Evolutionary conservation across 2,888 invertebrate species (phyloP), one percentile per base, ranked within the genome.

Genomic region (Maniola hyperantus): DNA sequence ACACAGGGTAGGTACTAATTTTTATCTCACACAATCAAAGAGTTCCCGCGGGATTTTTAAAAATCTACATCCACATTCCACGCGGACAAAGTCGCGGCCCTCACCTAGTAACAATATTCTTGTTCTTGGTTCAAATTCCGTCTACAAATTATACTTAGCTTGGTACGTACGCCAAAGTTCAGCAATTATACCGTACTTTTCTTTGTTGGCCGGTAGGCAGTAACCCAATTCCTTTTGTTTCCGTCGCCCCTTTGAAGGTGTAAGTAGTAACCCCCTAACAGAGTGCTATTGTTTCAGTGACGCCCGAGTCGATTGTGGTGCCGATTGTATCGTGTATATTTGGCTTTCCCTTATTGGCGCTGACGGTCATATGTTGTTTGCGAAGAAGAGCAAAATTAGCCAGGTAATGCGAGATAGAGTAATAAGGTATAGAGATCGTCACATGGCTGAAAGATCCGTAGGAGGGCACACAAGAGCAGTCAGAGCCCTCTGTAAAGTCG

Each of bases 321-420:
- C 97, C 97, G 53, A 97, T 97, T 75, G 96, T 97, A 61, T 97
- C 97, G 65, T 97, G 97, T 86, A 97, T 97, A 82, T 94, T 97
- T 80, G 97, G 97, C 67, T 97, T 98, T 81, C 97, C 97, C 48
- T 91, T 97, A 73, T 87, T 98, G 82, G 97, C 97, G 4, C 93
- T 97, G 68, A 94, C 97, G 73, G 96, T 97, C 72, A 97, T 97
- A 79, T 97, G 97, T 88, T 97, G 97, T 82, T 93, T 97, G 71
- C 92, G 97, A 67, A 93, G 96, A 77, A 93, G 97, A 77, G 97
- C 97, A 2, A 97, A 97, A 84, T 83, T 97, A 79, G 97, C 97
- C 11, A 90, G 92, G 93, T 91, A 78, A 76, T 74, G 42, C 50
- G 39, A 46, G 6, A 26, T n/a, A n/a, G n/a, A n/a, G n/a, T n/a